These are phyloP conservation scores for Muraenolepis orangiensis DNA, from an alignment of 2,797 vertebrate genomes.

Conservation along the genomic window DNA sequence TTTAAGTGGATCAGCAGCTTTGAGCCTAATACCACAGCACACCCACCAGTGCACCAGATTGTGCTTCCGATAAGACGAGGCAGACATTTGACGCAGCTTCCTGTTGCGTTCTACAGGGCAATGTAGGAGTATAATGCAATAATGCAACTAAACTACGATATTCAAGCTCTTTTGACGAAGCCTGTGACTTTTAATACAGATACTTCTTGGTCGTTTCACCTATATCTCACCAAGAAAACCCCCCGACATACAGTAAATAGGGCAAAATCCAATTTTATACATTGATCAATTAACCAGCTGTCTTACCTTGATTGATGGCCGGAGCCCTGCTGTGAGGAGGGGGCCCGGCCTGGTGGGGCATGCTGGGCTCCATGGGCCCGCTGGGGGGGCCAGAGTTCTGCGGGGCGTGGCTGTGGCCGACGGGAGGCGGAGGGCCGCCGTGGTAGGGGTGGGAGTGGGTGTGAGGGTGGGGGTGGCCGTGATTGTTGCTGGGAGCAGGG, in stretches of 20 bases:
- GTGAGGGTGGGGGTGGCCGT: conserved; percentile 61
- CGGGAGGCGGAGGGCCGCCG: conserved; percentile 57
- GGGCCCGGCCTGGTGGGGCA: conserved; percentile 82
- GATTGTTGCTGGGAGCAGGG: conserved; percentile 67
- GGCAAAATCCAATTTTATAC: too few species aligned
- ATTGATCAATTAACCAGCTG: background rate
- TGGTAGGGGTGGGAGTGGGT: conserved; percentile 72
- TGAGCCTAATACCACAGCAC: conserved; percentile 49
- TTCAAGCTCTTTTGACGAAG: background rate
- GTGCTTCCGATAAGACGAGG: conserved; percentile 17
- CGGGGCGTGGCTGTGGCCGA: conserved; percentile 61
- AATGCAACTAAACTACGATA: background rate
- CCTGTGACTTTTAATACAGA: background rate
- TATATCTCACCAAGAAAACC: background rate
- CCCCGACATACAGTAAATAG: too few species aligned
- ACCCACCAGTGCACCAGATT: conserved; percentile 34
- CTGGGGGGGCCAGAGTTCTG: conserved; percentile 59
- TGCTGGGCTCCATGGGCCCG: conserved; percentile 71
- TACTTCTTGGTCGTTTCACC: background rate
- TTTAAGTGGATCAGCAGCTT: conserved; percentile 67
- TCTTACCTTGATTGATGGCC: conserved; percentile 79
- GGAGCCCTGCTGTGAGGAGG: conserved; percentile 82
- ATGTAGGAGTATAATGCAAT: background rate
- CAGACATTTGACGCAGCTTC: conserved; percentile 37
- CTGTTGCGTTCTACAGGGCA: conserved; percentile 8